phyloP scores from a whole-genome alignment of 2,888 invertebrate genomes.

The Heliothis peltigera region DNA sequence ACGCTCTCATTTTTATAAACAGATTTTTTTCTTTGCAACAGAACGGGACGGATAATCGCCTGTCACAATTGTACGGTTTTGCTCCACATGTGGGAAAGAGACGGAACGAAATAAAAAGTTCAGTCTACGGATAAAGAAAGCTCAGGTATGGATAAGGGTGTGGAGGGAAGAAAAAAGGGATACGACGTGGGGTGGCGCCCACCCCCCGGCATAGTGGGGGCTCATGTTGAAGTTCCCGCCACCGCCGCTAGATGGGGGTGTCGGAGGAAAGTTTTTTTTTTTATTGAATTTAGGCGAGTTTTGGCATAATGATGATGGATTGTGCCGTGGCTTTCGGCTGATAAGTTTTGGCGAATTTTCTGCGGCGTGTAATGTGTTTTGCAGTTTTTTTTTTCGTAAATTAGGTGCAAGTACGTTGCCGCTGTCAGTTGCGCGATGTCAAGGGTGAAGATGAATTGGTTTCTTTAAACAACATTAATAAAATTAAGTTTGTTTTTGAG shows the following conservation, averaged over 20 bases:
- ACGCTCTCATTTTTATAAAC: conserved; percentile 86
- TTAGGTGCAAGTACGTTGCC: conserved; percentile 72
- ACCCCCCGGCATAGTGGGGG: conserved; percentile 76
- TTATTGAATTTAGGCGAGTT: conserved; percentile 89
- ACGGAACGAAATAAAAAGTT: conserved; percentile 85
- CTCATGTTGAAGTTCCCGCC: conserved; percentile 75
- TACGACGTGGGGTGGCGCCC: conserved; percentile 84
- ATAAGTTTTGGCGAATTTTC: conserved; percentile 85
- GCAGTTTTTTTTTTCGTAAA: conserved; percentile 78
- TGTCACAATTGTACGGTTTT: conserved; percentile 60
- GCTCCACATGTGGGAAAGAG: conserved; percentile 71
- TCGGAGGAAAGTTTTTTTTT: conserved; percentile 82
- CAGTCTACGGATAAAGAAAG: conserved; percentile 88
- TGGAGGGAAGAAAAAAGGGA: conserved; percentile 89
- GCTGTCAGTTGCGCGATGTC: conserved; percentile 68
- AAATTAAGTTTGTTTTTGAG: conserved; percentile 20
- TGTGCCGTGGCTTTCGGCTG: conserved; percentile 84
- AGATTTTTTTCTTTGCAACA: conserved; percentile 86
- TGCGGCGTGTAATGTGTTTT: conserved; percentile 84
- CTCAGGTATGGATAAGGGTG: conserved; percentile 89
- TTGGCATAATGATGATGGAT: conserved; percentile 89
- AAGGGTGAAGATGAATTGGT: conserved; percentile 47
- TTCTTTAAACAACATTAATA: conserved; percentile 9
- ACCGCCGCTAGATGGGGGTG: conserved; percentile 87
- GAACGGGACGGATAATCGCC: conserved; percentile 70